These are phyloP conservation scores for Anorthoa munda DNA, from an alignment of 2,888 invertebrate species.

Conservation along the genomic window DNA sequence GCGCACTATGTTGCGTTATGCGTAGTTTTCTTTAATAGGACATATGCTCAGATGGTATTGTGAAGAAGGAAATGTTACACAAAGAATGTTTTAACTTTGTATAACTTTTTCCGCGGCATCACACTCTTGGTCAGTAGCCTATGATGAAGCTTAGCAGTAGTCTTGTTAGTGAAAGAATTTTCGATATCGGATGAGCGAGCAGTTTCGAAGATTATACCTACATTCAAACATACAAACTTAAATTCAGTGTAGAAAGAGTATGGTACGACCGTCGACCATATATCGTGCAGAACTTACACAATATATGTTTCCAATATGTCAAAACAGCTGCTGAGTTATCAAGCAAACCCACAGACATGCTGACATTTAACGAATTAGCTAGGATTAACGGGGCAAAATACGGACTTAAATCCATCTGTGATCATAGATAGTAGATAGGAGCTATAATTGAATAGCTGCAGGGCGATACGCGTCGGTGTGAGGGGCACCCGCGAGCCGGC, in stretches of 20 bases:
- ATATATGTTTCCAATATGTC: background rate
- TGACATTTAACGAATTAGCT: slow-evolving; percentile 54
- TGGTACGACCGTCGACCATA: too few species aligned
- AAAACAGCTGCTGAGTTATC: slow-evolving; percentile 12
- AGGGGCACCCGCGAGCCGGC: slow-evolving; percentile 60
- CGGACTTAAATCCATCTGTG: slow-evolving; percentile 42
- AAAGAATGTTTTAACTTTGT: background rate
- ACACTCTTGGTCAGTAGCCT: too few species aligned
- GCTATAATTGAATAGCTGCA: slow-evolving; percentile 61
- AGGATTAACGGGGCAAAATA: slow-evolving; percentile 47
- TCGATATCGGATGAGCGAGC: too few species aligned
- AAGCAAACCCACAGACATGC: slow-evolving; percentile 26
- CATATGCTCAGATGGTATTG: slow-evolving; percentile 1
- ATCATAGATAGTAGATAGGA: slow-evolving; percentile 60
- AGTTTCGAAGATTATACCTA: too few species aligned
- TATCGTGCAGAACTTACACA: background rate
- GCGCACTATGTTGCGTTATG: slow-evolving; percentile 64
- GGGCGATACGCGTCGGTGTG: slow-evolving; percentile 70
- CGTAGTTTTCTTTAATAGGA: slow-evolving; percentile 46
- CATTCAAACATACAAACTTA: too few species aligned
- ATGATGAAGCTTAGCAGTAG: too few species aligned
- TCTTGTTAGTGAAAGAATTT: too few species aligned
- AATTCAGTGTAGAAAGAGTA: too few species aligned
- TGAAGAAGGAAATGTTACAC: background rate
- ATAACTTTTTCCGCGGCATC: too few species aligned